These are phyloP conservation scores for Epizoanthus illoricatus DNA, from an alignment of 92 coral and sea anemone genomes.

Conservation along the genomic window DNA sequence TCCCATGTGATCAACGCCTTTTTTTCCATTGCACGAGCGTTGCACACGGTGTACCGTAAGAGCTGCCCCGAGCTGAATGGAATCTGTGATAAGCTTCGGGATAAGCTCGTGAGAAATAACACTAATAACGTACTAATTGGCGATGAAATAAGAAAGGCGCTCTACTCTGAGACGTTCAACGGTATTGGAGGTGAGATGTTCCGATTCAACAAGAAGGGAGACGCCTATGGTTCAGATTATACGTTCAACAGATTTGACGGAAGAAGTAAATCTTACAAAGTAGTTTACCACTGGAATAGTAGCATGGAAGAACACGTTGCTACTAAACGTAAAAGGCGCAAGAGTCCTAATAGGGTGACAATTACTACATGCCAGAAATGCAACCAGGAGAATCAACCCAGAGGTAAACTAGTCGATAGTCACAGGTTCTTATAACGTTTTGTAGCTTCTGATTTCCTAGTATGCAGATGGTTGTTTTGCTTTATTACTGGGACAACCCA, in stretches of 20 bases:
- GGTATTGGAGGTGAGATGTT: background rate
- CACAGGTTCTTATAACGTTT: no score
- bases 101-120: background rate
- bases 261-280: constrained; percentile 1
- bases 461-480: no score
- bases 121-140: background rate
- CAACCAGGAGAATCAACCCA: no score
- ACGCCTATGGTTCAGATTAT: background rate
- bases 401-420: no score
- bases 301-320: background rate
- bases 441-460: no score
- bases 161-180: background rate
- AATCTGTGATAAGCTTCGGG: background rate
- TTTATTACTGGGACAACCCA: no score
- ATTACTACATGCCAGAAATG: background rate
- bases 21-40: background rate
- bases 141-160: background rate
- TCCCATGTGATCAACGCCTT: constrained; percentile 9
- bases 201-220: background rate
- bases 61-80: background rate
- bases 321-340: background rate
- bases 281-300: background rate
- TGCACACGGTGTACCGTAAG: background rate
- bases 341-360: background rate
- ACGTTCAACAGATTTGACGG: constrained; percentile 13